phyloP scores from a whole-genome alignment of 1,140 invertebrate species.

The Trichoplusia ni region DNA sequence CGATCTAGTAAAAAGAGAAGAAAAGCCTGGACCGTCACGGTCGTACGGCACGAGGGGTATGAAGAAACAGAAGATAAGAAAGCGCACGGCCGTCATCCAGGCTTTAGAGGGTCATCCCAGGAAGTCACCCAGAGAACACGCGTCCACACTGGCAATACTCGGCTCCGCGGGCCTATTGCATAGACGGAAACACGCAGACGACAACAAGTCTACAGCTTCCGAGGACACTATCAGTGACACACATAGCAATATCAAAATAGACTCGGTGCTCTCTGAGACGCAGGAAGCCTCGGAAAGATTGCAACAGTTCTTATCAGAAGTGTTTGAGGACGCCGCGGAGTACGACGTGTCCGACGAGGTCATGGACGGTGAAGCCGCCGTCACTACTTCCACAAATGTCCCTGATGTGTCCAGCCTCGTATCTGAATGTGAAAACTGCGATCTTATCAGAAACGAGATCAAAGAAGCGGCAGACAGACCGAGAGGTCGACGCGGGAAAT shows the following conservation, averaged over 20 bases:
- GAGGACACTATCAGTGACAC: constrained; percentile 75
- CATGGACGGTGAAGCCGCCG: constrained; percentile 55
- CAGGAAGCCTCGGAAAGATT: constrained; percentile 71
- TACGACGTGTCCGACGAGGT: constrained; percentile 69
- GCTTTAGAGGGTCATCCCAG: constrained; percentile 84
- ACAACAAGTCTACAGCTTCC: constrained; percentile 74
- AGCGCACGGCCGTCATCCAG: constrained; percentile 57
- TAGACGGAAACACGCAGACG: constrained; percentile 78
- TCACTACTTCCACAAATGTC: constrained; percentile 56
- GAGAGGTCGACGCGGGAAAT: constrained; percentile 59
- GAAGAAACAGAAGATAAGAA: constrained; percentile 69
- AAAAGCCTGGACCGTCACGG: constrained; percentile 68
- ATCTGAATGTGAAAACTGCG: constrained; percentile 70
- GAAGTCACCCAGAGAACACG: constrained; percentile 93
- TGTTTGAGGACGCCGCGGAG: constrained; percentile 74
- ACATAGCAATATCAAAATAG: constrained; percentile 60
- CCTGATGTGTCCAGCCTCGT: constrained; percentile 70
- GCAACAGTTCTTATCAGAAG: constrained; percentile 72
- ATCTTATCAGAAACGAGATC: constrained; percentile 72
- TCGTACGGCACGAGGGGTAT: constrained; percentile 75
- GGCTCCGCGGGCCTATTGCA: constrained; percentile 83
- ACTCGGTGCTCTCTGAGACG: constrained; percentile 58
- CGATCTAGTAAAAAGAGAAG: constrained; percentile 60
- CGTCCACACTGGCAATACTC: constrained; percentile 91
- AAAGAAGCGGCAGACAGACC: constrained; percentile 45